Percentiles rank a stretch among this genome's conserved stretches.
phyloP scores from a whole-genome alignment of 2,888 invertebrate species.

The Sussaba pulchella region DNA sequence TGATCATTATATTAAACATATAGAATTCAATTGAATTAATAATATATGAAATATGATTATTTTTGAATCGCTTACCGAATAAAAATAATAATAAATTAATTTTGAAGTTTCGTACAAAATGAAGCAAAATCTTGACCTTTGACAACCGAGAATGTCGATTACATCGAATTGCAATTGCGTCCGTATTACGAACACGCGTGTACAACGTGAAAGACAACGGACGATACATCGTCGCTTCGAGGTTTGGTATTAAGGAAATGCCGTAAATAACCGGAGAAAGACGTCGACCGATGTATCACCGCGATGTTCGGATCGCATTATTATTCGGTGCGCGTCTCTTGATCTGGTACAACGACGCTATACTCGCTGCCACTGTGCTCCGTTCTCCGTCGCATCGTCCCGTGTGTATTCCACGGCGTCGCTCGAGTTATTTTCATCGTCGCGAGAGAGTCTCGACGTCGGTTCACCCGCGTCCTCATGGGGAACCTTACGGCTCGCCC shows the following conservation, averaged over 20 bases:
- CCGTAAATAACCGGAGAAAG: constrained; percentile 79
- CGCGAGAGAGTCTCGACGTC: constrained; percentile 37
- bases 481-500: constrained; percentile 57
- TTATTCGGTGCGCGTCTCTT: constrained; percentile 77
- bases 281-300: constrained; percentile 81
- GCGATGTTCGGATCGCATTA: constrained; percentile 79
- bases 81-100: neutral
- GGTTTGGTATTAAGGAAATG: constrained; percentile 76
- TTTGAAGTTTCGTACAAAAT: neutral
- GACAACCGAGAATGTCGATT: neutral
- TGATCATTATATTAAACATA: too few relatives aligned
- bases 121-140: neutral
- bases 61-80: too few relatives aligned
- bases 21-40: too few relatives aligned
- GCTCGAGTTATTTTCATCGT: constrained; percentile 63
- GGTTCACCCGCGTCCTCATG: constrained; percentile 44
- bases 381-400: constrained; percentile 58
- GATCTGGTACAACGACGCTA: constrained; percentile 70
- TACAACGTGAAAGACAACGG: constrained; percentile 31
- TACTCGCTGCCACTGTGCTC: constrained; percentile 61
- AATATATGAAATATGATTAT: too few relatives aligned
- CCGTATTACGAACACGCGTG: neutral
- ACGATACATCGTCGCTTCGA: constrained; percentile 61
- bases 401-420: constrained; percentile 60
- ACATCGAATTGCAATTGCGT: neutral